Evolutionary conservation across 2,797 vertebrate genomes (phyloP), one percentile per base, ranked within the genome.

Genomic region (Austrolebias charrua): DNA sequence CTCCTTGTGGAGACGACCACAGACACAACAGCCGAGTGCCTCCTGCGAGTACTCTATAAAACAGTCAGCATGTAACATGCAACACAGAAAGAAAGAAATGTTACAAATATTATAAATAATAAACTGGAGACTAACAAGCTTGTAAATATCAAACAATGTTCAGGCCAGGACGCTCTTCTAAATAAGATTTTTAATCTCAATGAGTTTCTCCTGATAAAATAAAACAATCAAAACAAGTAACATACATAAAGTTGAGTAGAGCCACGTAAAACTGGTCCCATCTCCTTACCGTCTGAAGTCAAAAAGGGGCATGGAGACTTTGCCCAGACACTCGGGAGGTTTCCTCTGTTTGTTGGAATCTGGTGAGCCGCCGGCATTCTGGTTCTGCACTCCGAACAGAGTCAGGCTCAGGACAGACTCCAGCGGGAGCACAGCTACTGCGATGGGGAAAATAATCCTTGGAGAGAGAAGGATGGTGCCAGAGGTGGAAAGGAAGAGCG

Each of bases 261-360:
- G 51, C 55, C 46, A 33, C 42, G 2, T 15, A 5, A 7, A 9
- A 13, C 55, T 46, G 29, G 0, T 65, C 7, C 4, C 53, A 46
- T 58, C 55, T 60, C 48, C 94, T 93, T 89, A 98, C 98, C 94
- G 75, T 79, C 91, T 94, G 86, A 96, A 99, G 88, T 96, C 95
- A 89, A 98, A 98, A 16, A 99, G 93, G 24, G 96, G 94, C 87
- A 96, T 90, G 40, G 95, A 95, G 73, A 96, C 95, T 88, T 94
- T 95, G 63, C 96, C 95, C 84, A 99, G 92, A 79, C 92, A 84
- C 88, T 99, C 97, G 20, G 96, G 94, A 47, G 91, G 93, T 73
- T 95, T 98, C 81, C 96, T 93, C 82, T 95, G 96, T 70, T 95
- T 98, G 90, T 98, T 98, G 86, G 94, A 95, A 88, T 99, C 97